A percentile compares a stretch with the other conserved stretches of the same genome.
These are phyloP conservation scores for Mizuhopecten yessoensis DNA, from an alignment of 1,140 invertebrate genomes.

Conservation along the genomic window DNA sequence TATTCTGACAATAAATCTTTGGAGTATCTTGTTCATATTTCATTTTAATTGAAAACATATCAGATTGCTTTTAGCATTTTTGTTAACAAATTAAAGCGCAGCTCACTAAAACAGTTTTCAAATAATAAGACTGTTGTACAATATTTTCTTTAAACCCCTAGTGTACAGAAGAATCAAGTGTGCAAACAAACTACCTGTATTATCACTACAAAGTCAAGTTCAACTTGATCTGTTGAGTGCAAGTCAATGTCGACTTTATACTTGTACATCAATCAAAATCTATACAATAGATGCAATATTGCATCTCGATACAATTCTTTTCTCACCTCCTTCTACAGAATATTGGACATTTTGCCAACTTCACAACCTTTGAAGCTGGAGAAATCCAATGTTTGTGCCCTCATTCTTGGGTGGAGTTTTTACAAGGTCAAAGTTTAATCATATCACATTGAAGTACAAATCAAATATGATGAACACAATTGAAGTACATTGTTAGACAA, in stretches of 20 bases:
- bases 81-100: neutral
- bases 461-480: constrained; percentile 28
- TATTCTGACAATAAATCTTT: no score
- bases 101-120: neutral
- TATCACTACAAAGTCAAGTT: neutral
- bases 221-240: neutral
- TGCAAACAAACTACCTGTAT: neutral
- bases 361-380: neutral
- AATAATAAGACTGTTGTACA: neutral
- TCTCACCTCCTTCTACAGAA: constrained; percentile 11
- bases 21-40: no score
- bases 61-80: no score
- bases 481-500: neutral
- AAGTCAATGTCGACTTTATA: constrained; percentile 34
- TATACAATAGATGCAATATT: neutral
- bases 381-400: neutral
- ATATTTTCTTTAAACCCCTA: neutral
- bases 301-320: no score
- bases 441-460: constrained; percentile 18
- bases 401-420: neutral
- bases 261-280: neutral
- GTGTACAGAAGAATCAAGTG: neutral
- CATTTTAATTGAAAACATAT: no score
- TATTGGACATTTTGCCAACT: neutral
- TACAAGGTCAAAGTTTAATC: neutral